These are phyloP conservation scores for Drosophila kurseongensis DNA, from an alignment of 1,140 invertebrate genomes.

Conservation along the genomic window DNA sequence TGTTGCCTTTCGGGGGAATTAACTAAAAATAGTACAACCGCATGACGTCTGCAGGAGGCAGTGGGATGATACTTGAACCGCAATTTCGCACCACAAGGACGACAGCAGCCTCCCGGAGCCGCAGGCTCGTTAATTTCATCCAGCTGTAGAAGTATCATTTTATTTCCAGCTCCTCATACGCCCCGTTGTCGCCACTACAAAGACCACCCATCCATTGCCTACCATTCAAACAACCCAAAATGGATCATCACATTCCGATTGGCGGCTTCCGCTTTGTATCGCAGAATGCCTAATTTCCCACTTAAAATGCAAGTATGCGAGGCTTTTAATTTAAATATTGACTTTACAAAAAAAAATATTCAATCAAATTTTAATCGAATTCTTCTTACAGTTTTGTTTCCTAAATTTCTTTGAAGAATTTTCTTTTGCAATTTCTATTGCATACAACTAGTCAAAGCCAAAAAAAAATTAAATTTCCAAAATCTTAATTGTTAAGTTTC, in stretches of 20 bases:
- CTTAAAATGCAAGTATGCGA: constrained; percentile 62
- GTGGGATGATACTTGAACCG: constrained; percentile 17
- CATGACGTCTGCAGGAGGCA: constrained; percentile 32
- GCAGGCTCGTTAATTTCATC: constrained; percentile 37
- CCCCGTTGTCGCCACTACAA: constrained; percentile 35
- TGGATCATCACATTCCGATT: constrained; percentile 22
- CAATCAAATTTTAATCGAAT: constrained; percentile 1
- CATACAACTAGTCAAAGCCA: constrained; percentile 13
- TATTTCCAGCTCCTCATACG: constrained; percentile 60
- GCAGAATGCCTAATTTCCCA: constrained; percentile 52
- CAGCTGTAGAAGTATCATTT: constrained; percentile 38
- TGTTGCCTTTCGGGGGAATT: constrained; percentile 52
- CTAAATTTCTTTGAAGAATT: constrained; percentile 28
- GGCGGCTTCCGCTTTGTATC: constrained; percentile 38
- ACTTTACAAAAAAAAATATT: constrained; percentile 1
- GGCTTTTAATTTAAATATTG: constrained; percentile 50
- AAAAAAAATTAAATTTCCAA: constrained; percentile 25
- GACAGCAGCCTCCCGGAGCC: constrained; percentile 48
- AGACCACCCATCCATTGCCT: neutral
- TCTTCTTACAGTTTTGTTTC: constrained; percentile 8
- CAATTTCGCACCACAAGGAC: constrained; percentile 23
- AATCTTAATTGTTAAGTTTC: constrained; percentile 44
- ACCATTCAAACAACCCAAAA: constrained; percentile 1
- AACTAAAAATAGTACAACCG: constrained; percentile 66
- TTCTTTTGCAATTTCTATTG: constrained; percentile 3